Evolutionary conservation across 2,888 invertebrate species (phyloP).

Genomic region (Byasa hedistus): DNA sequence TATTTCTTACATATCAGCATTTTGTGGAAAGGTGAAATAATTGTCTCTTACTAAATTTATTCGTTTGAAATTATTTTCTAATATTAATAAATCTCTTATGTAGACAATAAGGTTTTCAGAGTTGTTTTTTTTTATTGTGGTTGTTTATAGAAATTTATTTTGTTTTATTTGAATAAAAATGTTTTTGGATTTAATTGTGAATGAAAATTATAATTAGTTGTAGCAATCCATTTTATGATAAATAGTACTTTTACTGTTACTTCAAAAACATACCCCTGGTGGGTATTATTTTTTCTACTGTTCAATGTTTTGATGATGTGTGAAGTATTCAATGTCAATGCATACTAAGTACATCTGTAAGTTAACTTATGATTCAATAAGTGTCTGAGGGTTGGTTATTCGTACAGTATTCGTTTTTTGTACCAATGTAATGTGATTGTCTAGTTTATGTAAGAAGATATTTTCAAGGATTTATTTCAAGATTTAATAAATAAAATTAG

Average conservation of each 20-base stretch:
- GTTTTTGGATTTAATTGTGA: background rate
- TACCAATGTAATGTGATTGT: slow-evolving; percentile 70
- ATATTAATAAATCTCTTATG: slow-evolving; percentile 10
- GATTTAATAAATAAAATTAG: slow-evolving; percentile 70
- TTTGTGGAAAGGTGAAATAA: slow-evolving; percentile 17
- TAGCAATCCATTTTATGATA: no score
- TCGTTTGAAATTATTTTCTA: slow-evolving; percentile 3
- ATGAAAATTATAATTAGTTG: no score
- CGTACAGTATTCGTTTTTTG: slow-evolving; percentile 59
- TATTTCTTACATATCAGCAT: slow-evolving; percentile 24
- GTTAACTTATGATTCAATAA: no score
- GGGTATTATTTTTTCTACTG: no score
- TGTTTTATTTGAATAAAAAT: slow-evolving; percentile 5
- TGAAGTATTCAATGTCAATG: no score
- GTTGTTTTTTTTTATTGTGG: background rate
- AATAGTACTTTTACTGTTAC: no score
- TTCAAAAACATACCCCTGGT: no score
- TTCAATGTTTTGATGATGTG: no score
- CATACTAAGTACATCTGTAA: no score
- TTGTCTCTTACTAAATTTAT: background rate
- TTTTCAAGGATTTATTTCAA: slow-evolving; percentile 73
- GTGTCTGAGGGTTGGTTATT: background rate
- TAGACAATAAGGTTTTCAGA: slow-evolving; percentile 11
- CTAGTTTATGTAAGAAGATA: slow-evolving; percentile 72
- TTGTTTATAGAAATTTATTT: slow-evolving; percentile 12